These are phyloP conservation scores for Drosophila pachea DNA, from an alignment of 1,140 invertebrate species.

Conservation along the genomic window DNA sequence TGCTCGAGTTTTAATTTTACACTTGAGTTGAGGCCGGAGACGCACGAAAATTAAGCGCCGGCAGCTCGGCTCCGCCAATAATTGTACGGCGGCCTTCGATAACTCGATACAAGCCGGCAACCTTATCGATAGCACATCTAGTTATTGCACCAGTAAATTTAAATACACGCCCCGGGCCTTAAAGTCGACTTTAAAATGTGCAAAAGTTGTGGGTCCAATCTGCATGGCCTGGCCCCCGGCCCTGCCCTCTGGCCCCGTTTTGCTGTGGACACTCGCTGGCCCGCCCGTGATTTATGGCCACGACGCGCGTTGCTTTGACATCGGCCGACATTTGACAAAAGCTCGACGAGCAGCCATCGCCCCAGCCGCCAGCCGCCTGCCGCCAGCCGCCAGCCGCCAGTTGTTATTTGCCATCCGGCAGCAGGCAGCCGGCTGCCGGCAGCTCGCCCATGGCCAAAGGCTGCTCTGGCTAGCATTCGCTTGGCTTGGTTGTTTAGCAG, in stretches of 20 bases:
- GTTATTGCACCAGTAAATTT: not conserved
- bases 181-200: conserved; percentile 43
- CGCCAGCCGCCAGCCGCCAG: not conserved
- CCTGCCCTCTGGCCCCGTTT: conserved; percentile 11
- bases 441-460: not conserved
- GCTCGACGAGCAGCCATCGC: conserved; percentile 36
- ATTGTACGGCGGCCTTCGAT: not conserved
- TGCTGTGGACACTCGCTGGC: conserved; percentile 31
- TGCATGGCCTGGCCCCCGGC: conserved; percentile 3
- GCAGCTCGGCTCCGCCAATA: not conserved
- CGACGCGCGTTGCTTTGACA: conserved; percentile 69
- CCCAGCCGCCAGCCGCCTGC: not conserved
- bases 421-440: not conserved
- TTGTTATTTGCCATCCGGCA: not conserved
- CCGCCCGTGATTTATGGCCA: conserved; percentile 68
- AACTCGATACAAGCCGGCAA: too few relatives aligned
- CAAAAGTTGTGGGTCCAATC: conserved; percentile 29
- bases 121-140: too few relatives aligned
- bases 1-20: conserved; percentile 79
- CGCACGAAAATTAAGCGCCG: conserved; percentile 6
- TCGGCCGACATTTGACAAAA: conserved; percentile 75
- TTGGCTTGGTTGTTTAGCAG: conserved; percentile 67
- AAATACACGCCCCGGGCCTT: conserved; percentile 36
- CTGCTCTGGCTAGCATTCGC: conserved; percentile 11
- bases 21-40: conserved; percentile 72